A percentile compares a stretch with the other conserved stretches of the same genome.
Evolutionary conservation across 2,113 vertebrate species (phyloP).

Genomic region (Eurystomus gularis): DNA sequence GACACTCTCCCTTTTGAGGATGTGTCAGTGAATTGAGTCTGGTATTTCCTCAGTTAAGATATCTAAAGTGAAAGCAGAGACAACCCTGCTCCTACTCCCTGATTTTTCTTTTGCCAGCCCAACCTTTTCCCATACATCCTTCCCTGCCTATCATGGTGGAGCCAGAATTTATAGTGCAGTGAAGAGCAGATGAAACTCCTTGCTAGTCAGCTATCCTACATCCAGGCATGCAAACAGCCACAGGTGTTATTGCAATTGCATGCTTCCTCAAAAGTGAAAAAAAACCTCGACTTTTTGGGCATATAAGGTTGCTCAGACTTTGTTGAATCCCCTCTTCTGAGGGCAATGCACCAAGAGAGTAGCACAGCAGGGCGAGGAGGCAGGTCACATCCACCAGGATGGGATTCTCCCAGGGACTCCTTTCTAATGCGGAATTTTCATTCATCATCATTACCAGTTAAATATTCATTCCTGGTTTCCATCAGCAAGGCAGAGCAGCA

Average conservation of each 20-base stretch:
- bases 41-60: conserved; percentile 50
- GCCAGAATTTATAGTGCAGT: not conserved
- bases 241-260: not conserved
- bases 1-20: not conserved
- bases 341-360: fast-evolving
- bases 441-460: conserved; percentile 31
- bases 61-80: conserved; percentile 54
- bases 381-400: not conserved
- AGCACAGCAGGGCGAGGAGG: not conserved
- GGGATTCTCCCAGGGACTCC: not conserved
- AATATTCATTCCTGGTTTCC: conserved; percentile 39
- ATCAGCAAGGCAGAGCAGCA: conserved; percentile 14
- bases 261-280: not conserved
- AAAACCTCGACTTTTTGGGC: not conserved
- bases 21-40: conserved; percentile 23
- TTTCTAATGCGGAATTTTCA: not conserved
- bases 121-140: not conserved
- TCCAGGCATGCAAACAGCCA: not conserved
- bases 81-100: conserved; percentile 16
- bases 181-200: not conserved
- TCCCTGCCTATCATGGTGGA: not conserved
- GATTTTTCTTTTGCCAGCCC: not conserved
- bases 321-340: not conserved
- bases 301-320: not conserved
- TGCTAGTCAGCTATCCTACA: not conserved